phyloP scores from a whole-genome alignment of 1,140 invertebrate species.

The Drepana arcuata region DNA sequence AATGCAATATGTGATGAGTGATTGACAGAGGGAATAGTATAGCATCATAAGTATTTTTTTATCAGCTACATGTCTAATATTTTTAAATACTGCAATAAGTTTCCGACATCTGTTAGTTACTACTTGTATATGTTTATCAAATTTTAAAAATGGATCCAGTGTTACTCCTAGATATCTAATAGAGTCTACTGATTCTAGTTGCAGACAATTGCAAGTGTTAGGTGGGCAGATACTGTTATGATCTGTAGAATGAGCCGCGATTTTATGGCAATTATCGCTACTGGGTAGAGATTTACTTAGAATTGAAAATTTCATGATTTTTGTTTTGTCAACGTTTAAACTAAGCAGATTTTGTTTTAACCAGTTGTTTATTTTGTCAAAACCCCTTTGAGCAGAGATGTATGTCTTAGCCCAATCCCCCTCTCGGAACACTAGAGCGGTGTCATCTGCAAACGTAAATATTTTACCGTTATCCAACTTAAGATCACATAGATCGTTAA shows the following conservation, averaged over 20 bases:
- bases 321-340: constrained; percentile 2
- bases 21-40: constrained; percentile 6
- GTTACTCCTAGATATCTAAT: constrained; percentile 8
- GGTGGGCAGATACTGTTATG: too few species aligned
- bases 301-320: background rate
- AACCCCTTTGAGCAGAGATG: background rate
- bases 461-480: constrained; percentile 1
- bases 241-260: too few species aligned
- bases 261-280: too few species aligned
- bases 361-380: background rate
- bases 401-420: background rate
- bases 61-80: too few species aligned
- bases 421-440: constrained; percentile 1
- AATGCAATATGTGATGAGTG: constrained; percentile 3
- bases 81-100: constrained; percentile 3
- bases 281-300: background rate
- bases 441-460: constrained; percentile 9
- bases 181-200: background rate
- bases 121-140: background rate
- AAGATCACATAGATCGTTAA: constrained; percentile 4
- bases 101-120: background rate
- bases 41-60: too few species aligned
- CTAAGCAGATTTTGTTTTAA: constrained; percentile 1
- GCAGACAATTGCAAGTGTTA: background rate
- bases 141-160: constrained; percentile 2